These are phyloP conservation scores for Peromyscus nudipes DNA, from an alignment of 2,797 vertebrate species.

Conservation along the genomic window DNA sequence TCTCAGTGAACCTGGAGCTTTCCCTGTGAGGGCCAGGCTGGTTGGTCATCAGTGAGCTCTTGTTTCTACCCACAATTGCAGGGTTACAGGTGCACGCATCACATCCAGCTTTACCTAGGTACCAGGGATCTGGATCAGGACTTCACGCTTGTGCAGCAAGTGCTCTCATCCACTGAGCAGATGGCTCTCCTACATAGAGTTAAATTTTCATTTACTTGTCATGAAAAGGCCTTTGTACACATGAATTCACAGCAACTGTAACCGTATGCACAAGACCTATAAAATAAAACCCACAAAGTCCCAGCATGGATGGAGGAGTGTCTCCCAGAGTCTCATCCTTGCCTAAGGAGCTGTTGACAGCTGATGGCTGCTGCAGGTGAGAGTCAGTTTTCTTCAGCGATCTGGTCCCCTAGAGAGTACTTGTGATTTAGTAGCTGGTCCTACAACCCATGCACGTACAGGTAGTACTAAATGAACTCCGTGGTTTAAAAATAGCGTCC, in stretches of 20 bases:
- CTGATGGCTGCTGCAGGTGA: background rate
- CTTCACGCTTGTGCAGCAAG: background rate
- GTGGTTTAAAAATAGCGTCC: background rate
- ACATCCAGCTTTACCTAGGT: background rate
- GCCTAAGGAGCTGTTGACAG: background rate
- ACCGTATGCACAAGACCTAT: background rate
- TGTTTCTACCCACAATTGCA: background rate
- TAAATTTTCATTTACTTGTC: background rate
- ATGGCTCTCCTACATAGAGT: background rate
- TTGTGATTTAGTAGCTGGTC: background rate
- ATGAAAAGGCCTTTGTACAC: background rate
- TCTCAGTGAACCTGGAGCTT: background rate
- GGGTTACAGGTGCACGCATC: background rate
- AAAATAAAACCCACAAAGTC: background rate
- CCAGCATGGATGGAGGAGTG: background rate
- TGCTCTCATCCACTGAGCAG: background rate
- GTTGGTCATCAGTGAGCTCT: background rate
- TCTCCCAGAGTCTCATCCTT: background rate
- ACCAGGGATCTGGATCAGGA: background rate
- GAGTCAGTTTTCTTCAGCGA: no score
- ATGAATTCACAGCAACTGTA: background rate
- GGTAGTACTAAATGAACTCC: background rate
- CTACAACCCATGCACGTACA: background rate
- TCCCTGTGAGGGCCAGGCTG: background rate
- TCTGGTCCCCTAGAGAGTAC: background rate